These are phyloP conservation scores for Ecdyonurus torrentis DNA, from an alignment of 2,888 invertebrate genomes.

Conservation along the genomic window DNA sequence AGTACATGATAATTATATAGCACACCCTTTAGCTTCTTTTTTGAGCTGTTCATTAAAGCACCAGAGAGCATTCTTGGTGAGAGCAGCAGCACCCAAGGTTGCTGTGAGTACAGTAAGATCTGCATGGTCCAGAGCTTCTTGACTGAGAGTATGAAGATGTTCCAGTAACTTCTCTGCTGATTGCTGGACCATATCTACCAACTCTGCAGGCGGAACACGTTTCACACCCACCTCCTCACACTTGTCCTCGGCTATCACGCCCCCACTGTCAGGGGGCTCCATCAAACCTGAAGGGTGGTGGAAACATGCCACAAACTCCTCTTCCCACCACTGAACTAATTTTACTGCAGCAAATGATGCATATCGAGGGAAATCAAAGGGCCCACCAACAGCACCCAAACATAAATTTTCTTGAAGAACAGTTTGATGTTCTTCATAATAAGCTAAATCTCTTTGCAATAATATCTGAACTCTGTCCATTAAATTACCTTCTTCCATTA, in stretches of 20 bases:
- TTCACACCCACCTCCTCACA: slow-evolving; percentile 35
- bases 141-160: slow-evolving; percentile 60
- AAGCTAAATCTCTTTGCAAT: slow-evolving; percentile 64
- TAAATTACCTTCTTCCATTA: slow-evolving; percentile 80
- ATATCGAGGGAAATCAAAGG: slow-evolving; percentile 64
- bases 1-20: background rate
- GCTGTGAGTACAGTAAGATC: slow-evolving; percentile 56
- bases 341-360: slow-evolving; percentile 73
- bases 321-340: slow-evolving; percentile 74
- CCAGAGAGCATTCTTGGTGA: slow-evolving; percentile 61
- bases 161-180: slow-evolving; percentile 56
- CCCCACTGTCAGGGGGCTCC: slow-evolving; percentile 28
- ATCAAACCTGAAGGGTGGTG: slow-evolving; percentile 42
- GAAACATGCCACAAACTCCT: slow-evolving; percentile 61
- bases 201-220: slow-evolving; percentile 59
- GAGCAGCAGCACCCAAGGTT: slow-evolving; percentile 61
- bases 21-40: slow-evolving; percentile 19
- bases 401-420: slow-evolving; percentile 65
- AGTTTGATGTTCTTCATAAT: slow-evolving; percentile 58
- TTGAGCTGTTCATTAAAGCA: slow-evolving; percentile 48
- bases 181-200: slow-evolving; percentile 47
- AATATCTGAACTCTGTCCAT: slow-evolving; percentile 72
- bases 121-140: slow-evolving; percentile 72
- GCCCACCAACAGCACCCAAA: slow-evolving; percentile 61
- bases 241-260: slow-evolving; percentile 22